Base-by-base conservation (phyloP, 2,113 vertebrate species). In the Actenoides hombroni region DNA sequence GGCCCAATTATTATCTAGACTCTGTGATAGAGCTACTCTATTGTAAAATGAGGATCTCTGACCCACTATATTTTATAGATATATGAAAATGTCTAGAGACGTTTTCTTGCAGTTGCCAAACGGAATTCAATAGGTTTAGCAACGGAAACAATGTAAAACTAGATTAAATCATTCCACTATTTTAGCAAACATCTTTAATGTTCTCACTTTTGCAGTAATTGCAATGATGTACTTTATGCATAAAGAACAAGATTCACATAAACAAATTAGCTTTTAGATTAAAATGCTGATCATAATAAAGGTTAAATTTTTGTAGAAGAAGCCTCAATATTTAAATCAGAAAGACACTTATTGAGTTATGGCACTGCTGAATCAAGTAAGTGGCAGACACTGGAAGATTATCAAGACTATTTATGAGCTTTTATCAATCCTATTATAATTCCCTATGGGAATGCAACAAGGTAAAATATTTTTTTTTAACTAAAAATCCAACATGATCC, bases 261-360 rank as follows among this genome's bases (percentile, higher is more conserved):
- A 93, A 81, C 37, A 90, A 70, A 83, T 63, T 60, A 54, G 40
- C 25, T 4, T 40, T 74, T 40, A 86, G 23, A 60, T 88, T 83
- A 92, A 94, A 92, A 75, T 74, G 39, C 3, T 68, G 7, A 12
- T 75, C 33, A 68, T 86, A 91, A 79, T 57, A 88, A 54, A 88
- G 11, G 37, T 78, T 95, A 78, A 51, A 64, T 56, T 69, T 96
- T 56, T 71, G 33, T 56, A 81, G 51, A 79, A 31, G 65, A 94
- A 74, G 5, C 9, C 25, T 91, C 88, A 82, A 9, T 83, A 84
- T 63, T 97, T 93, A 61, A 82, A 95, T 94, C 96, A 87, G 76
- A 63, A 94, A 92, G 48, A 76, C 18, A 86, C 5, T 53, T 85
- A 44, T 33, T 81, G 31, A n/a, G 11, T 67, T 83, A 83, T 35